Base-by-base conservation (phyloP, 2,888 invertebrate species). In the Plagodis pulveraria region DNA sequence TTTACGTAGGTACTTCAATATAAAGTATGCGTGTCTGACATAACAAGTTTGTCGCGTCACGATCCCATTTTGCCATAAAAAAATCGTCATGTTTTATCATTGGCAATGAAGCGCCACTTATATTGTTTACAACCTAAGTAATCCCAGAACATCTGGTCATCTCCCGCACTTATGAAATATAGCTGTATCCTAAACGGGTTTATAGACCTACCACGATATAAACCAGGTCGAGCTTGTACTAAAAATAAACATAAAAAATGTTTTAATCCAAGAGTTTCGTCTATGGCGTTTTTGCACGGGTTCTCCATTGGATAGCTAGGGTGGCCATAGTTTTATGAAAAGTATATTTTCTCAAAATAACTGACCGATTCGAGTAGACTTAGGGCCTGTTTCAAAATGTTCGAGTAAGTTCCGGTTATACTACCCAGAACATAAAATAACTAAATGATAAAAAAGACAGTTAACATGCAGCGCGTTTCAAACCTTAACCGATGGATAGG, bases 221-320 rank as follows among this genome's bases (percentile, higher is more conserved):
- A 85, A 81, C 74, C 73, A 75, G 86, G 84, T 79, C 81, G 80
- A 67, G 67, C 60, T 56, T 69, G 66, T 73, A 72, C 79, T 83
- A 81, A 84, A 83, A 84, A 84, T 83, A 84, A 78, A 79, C 75
- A 69, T 77, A 77, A 77, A 80, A 78, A 73, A 64, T 71, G 72
- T 78, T 78, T 81, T 80, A 80, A 78, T 80, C 76, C 70, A 58
- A 58, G 68, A 52, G 66, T 74, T 22, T 48, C 52, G 49, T 61
- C 56, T 74, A 82, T 74, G 74, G 69, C 71, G 67, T 79, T 82
- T 83, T 82, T 77, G 75, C 78, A 75, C 73, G 73, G 62, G 67
- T 48, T 55, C 52, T 52, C 52, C 49, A 9, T 43, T 49, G 50
- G 55, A 60, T 56, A 41, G 48, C 40, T 46, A 44, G 22, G 52